Evolutionary conservation across 2,797 vertebrate species (phyloP).

Genomic region (Orestias chungarensis): DNA sequence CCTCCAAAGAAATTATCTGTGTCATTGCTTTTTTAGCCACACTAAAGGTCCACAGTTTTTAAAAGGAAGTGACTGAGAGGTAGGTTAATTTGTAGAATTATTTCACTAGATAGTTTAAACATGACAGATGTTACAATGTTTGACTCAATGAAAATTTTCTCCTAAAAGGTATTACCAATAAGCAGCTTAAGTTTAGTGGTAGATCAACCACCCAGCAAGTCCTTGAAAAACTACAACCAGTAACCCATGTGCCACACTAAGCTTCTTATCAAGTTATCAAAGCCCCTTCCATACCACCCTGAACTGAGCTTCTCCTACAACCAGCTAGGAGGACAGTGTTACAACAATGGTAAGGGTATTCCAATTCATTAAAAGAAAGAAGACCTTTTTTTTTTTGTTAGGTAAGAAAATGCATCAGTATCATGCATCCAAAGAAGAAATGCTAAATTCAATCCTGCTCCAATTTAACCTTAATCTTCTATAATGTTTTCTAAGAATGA

Average conservation of each 20-base stretch:
- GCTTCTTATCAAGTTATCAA: not conserved
- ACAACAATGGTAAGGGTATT: too few relatives aligned
- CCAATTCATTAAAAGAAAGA: too few relatives aligned
- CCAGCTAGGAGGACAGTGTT: too few relatives aligned
- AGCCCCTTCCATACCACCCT: too few relatives aligned
- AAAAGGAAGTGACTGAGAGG: not conserved
- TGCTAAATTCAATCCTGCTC: too few relatives aligned
- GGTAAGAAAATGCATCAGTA: too few relatives aligned
- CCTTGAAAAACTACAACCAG: not conserved
- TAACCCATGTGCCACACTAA: not conserved
- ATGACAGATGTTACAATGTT: not conserved
- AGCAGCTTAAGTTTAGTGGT: not conserved
- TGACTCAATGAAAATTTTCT: not conserved
- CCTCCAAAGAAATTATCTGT: not conserved
- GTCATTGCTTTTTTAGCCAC: not conserved
- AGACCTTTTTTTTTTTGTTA: too few relatives aligned
- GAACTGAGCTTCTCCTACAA: too few relatives aligned
- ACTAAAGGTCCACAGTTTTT: slow-evolving; percentile 10
- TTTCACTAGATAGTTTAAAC: not conserved
- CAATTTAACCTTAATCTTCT: too few relatives aligned
- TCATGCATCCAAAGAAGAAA: too few relatives aligned
- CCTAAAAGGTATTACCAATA: not conserved
- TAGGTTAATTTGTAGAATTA: not conserved
- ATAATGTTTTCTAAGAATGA: too few relatives aligned
- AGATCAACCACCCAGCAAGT: not conserved